phyloP scores from a whole-genome alignment of 2,888 invertebrate species.

The Ceraclea dissimilis region DNA sequence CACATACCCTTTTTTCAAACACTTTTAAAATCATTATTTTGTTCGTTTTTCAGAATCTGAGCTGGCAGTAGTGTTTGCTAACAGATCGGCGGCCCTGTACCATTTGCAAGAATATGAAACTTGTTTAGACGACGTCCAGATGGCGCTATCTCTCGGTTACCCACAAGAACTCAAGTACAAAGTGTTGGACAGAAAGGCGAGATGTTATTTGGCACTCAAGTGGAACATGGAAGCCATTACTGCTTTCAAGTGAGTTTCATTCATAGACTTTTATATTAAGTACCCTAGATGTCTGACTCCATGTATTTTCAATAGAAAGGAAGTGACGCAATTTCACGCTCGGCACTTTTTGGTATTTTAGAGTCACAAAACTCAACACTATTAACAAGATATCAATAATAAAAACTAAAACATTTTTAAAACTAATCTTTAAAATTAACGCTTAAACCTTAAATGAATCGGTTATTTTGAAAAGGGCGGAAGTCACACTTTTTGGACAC shows the following conservation, averaged over 20 bases:
- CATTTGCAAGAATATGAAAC: constrained; percentile 61
- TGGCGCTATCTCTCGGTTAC: constrained; percentile 58
- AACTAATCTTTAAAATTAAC: neutral
- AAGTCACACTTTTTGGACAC: no score
- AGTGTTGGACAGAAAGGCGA: constrained; percentile 64
- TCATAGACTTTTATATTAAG: no score
- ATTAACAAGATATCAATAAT: no score
- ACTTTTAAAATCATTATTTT: no score
- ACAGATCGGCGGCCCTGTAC: constrained; percentile 73
- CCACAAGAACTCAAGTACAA: constrained; percentile 69
- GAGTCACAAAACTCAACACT: no score
- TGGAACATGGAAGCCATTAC: constrained; percentile 55
- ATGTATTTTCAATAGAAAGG: no score
- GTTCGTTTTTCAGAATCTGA: constrained; percentile 50
- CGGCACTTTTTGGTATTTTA: no score
- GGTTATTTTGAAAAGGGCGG: no score
- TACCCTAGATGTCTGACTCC: no score
- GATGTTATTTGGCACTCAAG: constrained; percentile 61
- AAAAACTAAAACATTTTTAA: neutral
- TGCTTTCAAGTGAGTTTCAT: constrained; percentile 46
- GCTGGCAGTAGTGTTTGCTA: constrained; percentile 63
- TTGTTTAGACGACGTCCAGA: constrained; percentile 62
- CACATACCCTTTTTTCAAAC: no score
- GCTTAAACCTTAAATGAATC: no score
- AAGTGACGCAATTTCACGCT: no score